Percentiles rank a stretch among this genome's conserved stretches.
Conservation (phyloP, 2,797 vertebrate genomes). For the Potorous gilbertii region DNA sequence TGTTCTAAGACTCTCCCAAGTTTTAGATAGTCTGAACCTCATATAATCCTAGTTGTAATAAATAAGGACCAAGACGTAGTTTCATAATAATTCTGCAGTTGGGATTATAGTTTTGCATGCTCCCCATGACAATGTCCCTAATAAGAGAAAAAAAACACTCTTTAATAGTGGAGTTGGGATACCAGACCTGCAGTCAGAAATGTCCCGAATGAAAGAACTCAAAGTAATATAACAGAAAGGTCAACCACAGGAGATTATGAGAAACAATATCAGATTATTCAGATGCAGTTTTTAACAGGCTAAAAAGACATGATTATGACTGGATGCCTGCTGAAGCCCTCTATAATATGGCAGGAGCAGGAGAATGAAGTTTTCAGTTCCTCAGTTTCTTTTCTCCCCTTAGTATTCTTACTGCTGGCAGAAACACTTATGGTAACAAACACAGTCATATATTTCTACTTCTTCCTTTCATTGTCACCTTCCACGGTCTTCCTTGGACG, state of each 20-base stretch:
- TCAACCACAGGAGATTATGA: neutral
- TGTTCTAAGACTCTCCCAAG: no score
- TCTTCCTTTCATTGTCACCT: neutral
- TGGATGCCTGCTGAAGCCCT: neutral
- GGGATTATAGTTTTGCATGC: neutral
- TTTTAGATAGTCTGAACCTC: neutral
- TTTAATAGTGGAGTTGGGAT: neutral
- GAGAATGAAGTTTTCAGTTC: neutral
- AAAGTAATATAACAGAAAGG: neutral
- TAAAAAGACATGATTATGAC: neutral
- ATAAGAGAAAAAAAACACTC: neutral
- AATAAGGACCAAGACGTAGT: neutral
- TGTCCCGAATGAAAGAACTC: neutral
- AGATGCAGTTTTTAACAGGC: neutral
- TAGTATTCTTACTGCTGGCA: neutral
- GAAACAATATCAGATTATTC: neutral
- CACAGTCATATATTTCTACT: neutral
- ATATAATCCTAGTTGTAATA: neutral
- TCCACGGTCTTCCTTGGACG: neutral
- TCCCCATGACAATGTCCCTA: neutral
- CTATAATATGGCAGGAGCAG: neutral
- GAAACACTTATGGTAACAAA: neutral
- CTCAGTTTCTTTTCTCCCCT: neutral
- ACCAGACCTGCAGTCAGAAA: no score
- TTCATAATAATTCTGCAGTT: neutral